phyloP scores from a whole-genome alignment of 1,140 invertebrate genomes.

The Brachionus paranguensis region DNA sequence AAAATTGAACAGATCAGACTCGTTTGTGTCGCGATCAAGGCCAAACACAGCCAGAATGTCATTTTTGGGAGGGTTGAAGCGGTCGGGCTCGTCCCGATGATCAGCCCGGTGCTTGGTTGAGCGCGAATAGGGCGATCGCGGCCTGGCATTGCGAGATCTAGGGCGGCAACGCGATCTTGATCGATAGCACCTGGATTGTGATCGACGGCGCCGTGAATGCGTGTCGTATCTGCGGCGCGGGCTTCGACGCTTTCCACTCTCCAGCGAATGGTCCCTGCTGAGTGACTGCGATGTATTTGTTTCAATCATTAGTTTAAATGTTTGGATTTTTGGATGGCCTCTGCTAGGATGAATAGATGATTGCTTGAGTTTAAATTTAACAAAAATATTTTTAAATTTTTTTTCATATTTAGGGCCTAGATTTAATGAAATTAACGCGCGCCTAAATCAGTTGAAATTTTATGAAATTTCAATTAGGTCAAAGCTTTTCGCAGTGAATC shows the following conservation, averaged over 20 bases:
- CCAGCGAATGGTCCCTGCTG: not conserved
- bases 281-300: not conserved
- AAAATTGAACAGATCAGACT: slow-evolving; percentile 2
- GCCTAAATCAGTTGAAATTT: not conserved
- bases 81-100: not conserved
- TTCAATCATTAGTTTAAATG: not conserved
- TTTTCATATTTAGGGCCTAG: not conserved
- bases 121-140: not conserved
- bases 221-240: not conserved
- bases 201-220: not conserved
- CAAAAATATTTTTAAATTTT: not conserved
- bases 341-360: not conserved
- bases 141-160: not conserved
- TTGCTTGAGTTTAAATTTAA: not conserved
- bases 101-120: not conserved
- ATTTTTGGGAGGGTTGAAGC: not conserved
- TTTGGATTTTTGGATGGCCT: not conserved
- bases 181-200: not conserved
- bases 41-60: slow-evolving; percentile 20
- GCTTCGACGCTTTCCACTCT: not conserved
- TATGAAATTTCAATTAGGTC: not conserved
- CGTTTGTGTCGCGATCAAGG: slow-evolving; percentile 1
- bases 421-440: not conserved
- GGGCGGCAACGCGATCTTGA: not conserved
- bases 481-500: not conserved